phyloP scores from a whole-genome alignment of 2,113 vertebrate genomes.

The Takifugu flavidus region DNA sequence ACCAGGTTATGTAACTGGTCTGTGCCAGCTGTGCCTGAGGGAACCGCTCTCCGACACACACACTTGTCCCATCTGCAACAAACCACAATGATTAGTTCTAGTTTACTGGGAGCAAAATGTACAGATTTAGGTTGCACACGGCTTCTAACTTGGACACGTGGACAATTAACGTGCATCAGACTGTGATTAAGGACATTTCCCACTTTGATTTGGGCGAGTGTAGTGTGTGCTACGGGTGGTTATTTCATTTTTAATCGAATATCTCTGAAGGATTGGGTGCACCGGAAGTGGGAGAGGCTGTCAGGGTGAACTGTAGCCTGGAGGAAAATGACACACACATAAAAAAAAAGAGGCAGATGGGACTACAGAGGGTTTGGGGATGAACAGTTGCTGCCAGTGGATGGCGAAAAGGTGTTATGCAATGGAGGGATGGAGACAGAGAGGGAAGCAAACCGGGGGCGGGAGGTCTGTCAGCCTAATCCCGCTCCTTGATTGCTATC shows the following conservation, averaged over 20 bases:
- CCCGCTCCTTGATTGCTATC: conserved; percentile 21
- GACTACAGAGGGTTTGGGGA: conserved; percentile 36
- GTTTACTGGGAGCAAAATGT: neutral
- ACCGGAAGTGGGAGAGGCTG: neutral
- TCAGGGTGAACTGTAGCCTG: conserved; percentile 23
- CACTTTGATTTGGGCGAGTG: conserved; percentile 7
- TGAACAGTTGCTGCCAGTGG: conserved; percentile 46
- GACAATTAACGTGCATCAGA: conserved; percentile 14
- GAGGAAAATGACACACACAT: conserved; percentile 3
- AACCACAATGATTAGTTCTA: too few relatives aligned
- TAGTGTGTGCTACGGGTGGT: conserved; percentile 20
- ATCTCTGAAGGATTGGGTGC: neutral
- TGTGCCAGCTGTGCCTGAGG: conserved; percentile 67
- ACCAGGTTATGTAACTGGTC: conserved; percentile 68
- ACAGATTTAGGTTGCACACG: conserved; percentile 2
- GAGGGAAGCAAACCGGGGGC: conserved; percentile 17
- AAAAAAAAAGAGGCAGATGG: conserved; percentile 9
- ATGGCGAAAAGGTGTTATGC: conserved; percentile 50
- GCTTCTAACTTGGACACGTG: conserved; percentile 31
- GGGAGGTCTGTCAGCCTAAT: conserved; percentile 27
- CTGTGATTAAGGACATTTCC: neutral
- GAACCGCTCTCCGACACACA: conserved; percentile 37
- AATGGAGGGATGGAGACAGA: conserved; percentile 36
- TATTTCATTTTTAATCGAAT: conserved; percentile 1
- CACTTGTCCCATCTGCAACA: neutral